These are phyloP conservation scores for rabbit (Oryctolagus cuniculus) DNA, from an alignment of 2,113 vertebrate species.

Conservation along the genomic window mOryCun1.1 NC_091442.1:5841001-5841500, in stretches of 20 bases:
- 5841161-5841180: neutral
- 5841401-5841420: neutral
- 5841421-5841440: neutral
- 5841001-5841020: neutral
- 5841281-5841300: neutral
- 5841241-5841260: neutral
- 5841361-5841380: neutral
- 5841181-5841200: neutral
- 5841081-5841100: neutral
- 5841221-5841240: neutral
- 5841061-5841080: neutral
- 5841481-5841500: neutral
- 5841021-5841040: neutral
- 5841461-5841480: too few relatives aligned
- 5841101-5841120: neutral
- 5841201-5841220: neutral
- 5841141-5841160: fast-evolving
- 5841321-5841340: neutral
- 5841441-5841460: neutral
- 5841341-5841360: neutral
- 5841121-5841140: neutral
- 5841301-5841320: neutral
- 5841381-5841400: neutral
- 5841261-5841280: neutral
- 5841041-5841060: neutral